These are phyloP conservation scores for Catamblyrhynchus diadema DNA, from an alignment of 2,797 vertebrate genomes.

Conservation along the genomic window DNA sequence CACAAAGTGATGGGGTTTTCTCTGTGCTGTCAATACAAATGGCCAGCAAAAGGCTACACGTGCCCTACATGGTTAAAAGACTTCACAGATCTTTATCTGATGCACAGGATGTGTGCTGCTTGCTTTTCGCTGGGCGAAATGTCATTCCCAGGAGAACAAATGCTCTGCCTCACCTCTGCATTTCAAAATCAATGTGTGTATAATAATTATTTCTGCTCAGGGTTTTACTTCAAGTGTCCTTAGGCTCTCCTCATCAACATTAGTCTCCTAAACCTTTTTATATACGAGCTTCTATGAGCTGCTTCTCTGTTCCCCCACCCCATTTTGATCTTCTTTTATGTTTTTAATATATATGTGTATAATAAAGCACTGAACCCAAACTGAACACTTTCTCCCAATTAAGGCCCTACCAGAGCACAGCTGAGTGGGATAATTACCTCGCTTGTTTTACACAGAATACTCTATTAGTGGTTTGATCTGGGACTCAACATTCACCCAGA, in stretches of 20 bases:
- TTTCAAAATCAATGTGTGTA: background rate
- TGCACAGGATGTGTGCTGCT: background rate
- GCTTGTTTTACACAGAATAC: conserved; percentile 68
- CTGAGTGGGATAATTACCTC: conserved; percentile 64
- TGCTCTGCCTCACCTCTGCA: background rate
- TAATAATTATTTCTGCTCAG: background rate
- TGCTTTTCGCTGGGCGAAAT: background rate
- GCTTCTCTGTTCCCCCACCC: background rate
- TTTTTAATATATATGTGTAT: conserved; percentile 48
- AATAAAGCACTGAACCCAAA: conserved; percentile 53
- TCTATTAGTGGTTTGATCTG: conserved; percentile 63
- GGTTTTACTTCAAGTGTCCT: conserved; percentile 18
- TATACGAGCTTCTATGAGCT: conserved; percentile 10
- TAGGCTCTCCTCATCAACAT: conserved; percentile 9
- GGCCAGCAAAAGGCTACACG: rapidly evolving
- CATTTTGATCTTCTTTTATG: background rate
- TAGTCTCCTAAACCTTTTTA: conserved; percentile 25
- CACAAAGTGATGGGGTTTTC: background rate
- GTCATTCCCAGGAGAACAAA: background rate
- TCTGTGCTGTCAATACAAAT: background rate
- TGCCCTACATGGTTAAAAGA: background rate
- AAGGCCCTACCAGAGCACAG: conserved; percentile 59
- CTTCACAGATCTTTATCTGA: background rate
- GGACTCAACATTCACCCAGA: background rate
- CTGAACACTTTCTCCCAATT: conserved; percentile 65